Evolutionary conservation across 2,888 invertebrate species (phyloP).

Genomic region (Trissonchulus sp.): DNA sequence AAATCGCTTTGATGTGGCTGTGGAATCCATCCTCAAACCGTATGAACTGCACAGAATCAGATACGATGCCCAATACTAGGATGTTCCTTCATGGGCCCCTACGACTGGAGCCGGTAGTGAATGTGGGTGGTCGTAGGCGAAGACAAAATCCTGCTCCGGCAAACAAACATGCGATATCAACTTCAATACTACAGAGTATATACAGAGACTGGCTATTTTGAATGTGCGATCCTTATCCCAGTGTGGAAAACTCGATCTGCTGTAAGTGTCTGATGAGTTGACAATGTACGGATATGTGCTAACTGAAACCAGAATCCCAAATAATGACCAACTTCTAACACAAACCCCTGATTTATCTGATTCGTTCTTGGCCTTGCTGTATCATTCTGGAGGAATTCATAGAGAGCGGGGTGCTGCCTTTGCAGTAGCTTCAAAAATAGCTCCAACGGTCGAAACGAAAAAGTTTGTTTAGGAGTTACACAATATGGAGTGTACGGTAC

Average conservation of each 20-base stretch:
- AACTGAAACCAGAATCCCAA: neutral
- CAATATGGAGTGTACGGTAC: no score
- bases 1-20: conserved; percentile 1
- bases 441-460: neutral
- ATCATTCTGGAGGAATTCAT: neutral
- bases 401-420: neutral
- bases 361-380: neutral
- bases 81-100: neutral
- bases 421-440: neutral
- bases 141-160: conserved; percentile 4
- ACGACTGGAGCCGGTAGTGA: neutral
- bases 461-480: no score
- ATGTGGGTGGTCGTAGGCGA: conserved; percentile 4
- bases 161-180: neutral
- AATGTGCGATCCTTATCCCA: conserved; percentile 1
- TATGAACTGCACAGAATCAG: neutral
- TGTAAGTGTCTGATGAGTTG: neutral
- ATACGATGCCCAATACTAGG: neutral
- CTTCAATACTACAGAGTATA: neutral
- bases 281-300: neutral
- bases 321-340: neutral
- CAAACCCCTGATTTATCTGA: neutral
- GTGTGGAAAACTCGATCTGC: neutral
- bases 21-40: neutral
- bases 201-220: neutral